Percentiles rank a stretch among this genome's conserved stretches.
phyloP scores from a whole-genome alignment of 2,113 vertebrate species.

The Perca fluviatilis region DNA sequence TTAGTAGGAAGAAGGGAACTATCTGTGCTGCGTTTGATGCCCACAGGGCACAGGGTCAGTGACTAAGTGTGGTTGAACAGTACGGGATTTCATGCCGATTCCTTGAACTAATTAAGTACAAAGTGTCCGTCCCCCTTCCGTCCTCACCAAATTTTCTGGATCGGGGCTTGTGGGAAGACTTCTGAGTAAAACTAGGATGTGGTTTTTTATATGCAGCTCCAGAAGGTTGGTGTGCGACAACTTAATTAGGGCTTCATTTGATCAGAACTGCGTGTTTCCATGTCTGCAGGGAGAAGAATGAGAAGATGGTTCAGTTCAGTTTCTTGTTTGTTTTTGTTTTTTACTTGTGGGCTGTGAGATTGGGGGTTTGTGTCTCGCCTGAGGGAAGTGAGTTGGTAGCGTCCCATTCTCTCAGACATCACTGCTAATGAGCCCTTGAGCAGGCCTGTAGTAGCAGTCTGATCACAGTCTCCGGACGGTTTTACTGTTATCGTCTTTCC shows the following conservation, averaged over 20 bases:
- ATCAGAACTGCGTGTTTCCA: constrained; percentile 39
- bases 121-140: constrained; percentile 28
- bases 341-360: background rate
- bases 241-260: constrained; percentile 50
- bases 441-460: background rate
- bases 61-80: constrained; percentile 59
- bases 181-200: constrained; percentile 63
- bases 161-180: constrained; percentile 64
- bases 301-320: background rate
- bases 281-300: background rate
- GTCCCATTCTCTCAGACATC: background rate
- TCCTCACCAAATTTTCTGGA: constrained; percentile 60
- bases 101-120: constrained; percentile 69
- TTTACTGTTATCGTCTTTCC: background rate
- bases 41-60: constrained; percentile 27
- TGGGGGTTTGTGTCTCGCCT: background rate
- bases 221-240: constrained; percentile 50
- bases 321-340: background rate
- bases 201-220: constrained; percentile 34
- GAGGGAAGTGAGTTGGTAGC: too few species aligned
- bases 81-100: constrained; percentile 54
- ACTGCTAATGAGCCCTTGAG: constrained; percentile 1
- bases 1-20: background rate
- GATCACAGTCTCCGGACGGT: background rate
- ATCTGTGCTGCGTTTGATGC: constrained; percentile 41